Conservation (phyloP, 2,797 vertebrate species). For the Clarias platycephalus region DNA sequence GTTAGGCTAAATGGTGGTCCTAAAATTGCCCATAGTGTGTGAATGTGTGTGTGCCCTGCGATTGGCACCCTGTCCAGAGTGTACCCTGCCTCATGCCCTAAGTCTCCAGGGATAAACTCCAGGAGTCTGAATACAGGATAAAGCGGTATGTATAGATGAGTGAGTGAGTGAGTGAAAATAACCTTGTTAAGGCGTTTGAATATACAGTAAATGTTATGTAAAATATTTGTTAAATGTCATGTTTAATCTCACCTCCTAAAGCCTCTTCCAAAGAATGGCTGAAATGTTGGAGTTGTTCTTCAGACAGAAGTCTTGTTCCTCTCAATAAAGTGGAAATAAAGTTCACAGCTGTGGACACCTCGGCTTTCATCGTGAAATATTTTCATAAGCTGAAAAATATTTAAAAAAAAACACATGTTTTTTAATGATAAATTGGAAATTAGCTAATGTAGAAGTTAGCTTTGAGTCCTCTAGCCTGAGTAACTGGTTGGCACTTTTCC, state of each 20-base stretch:
- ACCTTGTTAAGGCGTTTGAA: neutral
- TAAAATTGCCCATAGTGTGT: too few relatives aligned
- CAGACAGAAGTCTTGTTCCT: constrained; percentile 66
- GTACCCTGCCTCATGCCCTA: too few relatives aligned
- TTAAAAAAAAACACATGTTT: neutral
- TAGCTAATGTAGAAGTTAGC: neutral
- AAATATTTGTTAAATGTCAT: neutral
- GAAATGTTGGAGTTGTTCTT: constrained; percentile 72
- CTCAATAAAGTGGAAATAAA: constrained; percentile 73
- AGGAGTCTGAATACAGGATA: too few relatives aligned
- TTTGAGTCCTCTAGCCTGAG: constrained; percentile 32
- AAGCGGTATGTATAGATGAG: too few relatives aligned
- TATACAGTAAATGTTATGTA: too few relatives aligned
- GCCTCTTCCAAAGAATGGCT: constrained; percentile 70
- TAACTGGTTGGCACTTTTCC: constrained; percentile 42
- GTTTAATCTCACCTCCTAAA: constrained; percentile 58
- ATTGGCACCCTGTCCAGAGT: too few relatives aligned
- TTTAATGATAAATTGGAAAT: neutral
- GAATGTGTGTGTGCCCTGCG: too few relatives aligned
- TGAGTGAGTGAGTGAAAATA: too few relatives aligned
- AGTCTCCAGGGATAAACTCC: too few relatives aligned
- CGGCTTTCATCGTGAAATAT: constrained; percentile 66
- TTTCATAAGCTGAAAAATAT: constrained; percentile 48
- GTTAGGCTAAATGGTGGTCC: too few relatives aligned
- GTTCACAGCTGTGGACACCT: constrained; percentile 69